Evolutionary conservation across 2,888 invertebrate genomes (phyloP).

Genomic region (Ceramica pisi): DNA sequence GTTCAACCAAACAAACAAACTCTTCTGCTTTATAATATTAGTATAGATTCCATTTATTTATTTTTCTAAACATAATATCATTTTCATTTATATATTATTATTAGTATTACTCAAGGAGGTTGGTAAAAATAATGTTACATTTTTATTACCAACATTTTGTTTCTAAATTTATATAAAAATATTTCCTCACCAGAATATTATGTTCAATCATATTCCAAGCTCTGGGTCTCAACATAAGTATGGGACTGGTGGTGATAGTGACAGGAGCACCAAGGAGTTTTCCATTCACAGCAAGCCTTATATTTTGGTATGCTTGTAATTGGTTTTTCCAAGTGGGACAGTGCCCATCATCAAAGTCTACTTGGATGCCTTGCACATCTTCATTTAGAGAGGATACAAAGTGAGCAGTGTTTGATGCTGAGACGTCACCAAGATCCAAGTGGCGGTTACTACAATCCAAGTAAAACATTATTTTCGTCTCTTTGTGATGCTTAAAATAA

Average conservation of each 20-base stretch:
- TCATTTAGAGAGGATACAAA: conserved; percentile 90
- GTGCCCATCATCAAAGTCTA: conserved; percentile 94
- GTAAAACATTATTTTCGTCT: neutral
- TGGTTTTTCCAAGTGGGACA: conserved; percentile 94
- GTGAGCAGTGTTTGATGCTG: conserved; percentile 91
- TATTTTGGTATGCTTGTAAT: conserved; percentile 91
- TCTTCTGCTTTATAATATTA: no score
- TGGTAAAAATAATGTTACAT: no score
- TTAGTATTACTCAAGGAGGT: no score
- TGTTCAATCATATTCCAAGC: conserved; percentile 94
- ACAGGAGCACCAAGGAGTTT: conserved; percentile 87
- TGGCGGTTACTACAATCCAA: conserved; percentile 86
- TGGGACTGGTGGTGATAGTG: conserved; percentile 89
- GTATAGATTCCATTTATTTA: no score
- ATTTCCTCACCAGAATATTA: conserved; percentile 89
- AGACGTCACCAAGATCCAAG: conserved; percentile 92
- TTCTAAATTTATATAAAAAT: neutral
- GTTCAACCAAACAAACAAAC: no score
- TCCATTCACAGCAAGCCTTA: conserved; percentile 90
- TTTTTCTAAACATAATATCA: no score
- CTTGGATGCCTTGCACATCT: conserved; percentile 91
- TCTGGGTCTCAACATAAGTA: conserved; percentile 92
- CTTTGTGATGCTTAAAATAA: neutral
- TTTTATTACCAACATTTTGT: no score
- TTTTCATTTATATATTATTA: no score